Evolutionary conservation across 2,113 vertebrate genomes (phyloP).

Genomic region (Cardinalis cardinalis): DNA sequence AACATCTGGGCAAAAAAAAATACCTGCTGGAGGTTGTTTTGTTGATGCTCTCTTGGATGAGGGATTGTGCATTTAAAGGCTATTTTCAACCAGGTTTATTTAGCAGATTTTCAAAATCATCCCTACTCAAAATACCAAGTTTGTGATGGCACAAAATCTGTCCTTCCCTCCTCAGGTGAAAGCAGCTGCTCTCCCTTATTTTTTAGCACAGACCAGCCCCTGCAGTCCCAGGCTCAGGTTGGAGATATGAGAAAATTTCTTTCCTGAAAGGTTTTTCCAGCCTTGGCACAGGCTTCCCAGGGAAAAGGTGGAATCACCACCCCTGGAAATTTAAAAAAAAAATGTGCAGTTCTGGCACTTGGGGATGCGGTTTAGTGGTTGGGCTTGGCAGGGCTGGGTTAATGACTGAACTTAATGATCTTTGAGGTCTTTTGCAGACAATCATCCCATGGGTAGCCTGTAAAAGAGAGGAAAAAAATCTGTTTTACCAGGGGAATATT

Average conservation of each 20-base stretch:
- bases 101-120: background rate
- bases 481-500: background rate
- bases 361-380: background rate
- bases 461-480: background rate
- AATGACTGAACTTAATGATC: background rate
- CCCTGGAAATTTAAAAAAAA: background rate
- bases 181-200: background rate
- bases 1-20: background rate
- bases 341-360: background rate
- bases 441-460: background rate
- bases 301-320: too few relatives aligned
- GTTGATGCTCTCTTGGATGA: background rate
- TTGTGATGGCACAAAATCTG: background rate
- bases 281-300: too few relatives aligned
- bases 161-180: background rate
- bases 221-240: background rate
- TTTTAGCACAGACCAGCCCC: background rate
- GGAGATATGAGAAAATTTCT: background rate
- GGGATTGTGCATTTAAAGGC: fast-evolving
- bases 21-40: background rate
- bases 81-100: background rate
- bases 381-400: background rate
- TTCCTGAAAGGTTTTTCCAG: background rate
- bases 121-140: background rate
- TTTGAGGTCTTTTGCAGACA: background rate